Evolutionary conservation across 2,888 invertebrate species (phyloP).

Genomic region (Pyrrhia umbra): DNA sequence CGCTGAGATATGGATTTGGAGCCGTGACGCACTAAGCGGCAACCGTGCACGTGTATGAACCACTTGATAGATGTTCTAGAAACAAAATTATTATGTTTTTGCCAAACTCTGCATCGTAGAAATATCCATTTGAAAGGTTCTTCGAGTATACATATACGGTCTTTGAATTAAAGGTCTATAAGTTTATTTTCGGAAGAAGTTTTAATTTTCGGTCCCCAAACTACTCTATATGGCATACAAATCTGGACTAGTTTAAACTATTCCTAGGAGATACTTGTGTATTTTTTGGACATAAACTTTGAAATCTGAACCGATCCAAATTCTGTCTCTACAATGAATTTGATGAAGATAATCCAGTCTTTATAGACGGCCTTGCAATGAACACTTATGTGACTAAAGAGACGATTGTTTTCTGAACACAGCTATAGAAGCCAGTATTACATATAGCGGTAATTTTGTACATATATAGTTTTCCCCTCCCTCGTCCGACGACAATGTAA

Average conservation of each 20-base stretch:
- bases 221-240: too few relatives aligned
- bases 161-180: too few relatives aligned
- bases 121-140: not conserved
- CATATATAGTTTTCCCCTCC: not conserved
- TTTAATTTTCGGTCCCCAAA: too few relatives aligned
- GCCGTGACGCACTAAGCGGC: constrained; percentile 41
- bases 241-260: too few relatives aligned
- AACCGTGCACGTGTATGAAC: constrained; percentile 10
- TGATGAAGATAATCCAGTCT: too few relatives aligned
- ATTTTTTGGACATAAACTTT: too few relatives aligned
- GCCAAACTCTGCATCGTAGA: not conserved
- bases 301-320: too few relatives aligned
- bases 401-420: not conserved
- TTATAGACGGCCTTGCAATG: too few relatives aligned
- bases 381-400: not conserved
- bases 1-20: constrained; percentile 28
- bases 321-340: too few relatives aligned
- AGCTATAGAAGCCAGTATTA: not conserved
- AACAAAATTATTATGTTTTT: not conserved
- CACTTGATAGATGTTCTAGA: constrained; percentile 14
- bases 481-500: not conserved
- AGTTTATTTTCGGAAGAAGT: too few relatives aligned
- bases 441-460: not conserved
- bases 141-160: not conserved
- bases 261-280: too few relatives aligned